phyloP scores from a whole-genome alignment of 2,888 invertebrate species.

The Zeuzera pyrina region DNA sequence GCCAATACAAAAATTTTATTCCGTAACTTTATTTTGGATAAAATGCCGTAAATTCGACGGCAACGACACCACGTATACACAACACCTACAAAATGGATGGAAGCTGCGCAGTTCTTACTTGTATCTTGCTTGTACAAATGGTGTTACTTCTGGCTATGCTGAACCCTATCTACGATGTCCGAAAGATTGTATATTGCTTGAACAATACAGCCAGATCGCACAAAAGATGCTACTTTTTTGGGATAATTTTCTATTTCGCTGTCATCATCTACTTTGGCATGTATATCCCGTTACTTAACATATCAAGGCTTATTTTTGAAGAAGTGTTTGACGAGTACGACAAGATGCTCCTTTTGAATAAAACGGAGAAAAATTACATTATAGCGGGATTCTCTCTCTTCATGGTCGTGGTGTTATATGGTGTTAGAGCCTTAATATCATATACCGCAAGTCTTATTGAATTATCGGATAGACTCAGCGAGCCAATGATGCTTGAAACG shows the following conservation, averaged over 20 bases:
- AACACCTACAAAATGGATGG: slow-evolving; percentile 35
- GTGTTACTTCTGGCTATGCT: slow-evolving; percentile 37
- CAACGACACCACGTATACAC: too few species aligned
- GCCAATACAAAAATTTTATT: too few species aligned
- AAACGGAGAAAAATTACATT: slow-evolving; percentile 47
- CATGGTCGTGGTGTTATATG: slow-evolving; percentile 41
- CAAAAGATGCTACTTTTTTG: slow-evolving; percentile 22
- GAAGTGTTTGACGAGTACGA: slow-evolving; percentile 27
- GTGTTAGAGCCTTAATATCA: slow-evolving; percentile 32
- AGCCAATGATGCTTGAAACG: slow-evolving; percentile 13
- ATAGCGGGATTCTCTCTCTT: slow-evolving; percentile 56
- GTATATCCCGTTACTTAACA: slow-evolving; percentile 37
- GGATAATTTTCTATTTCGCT: slow-evolving; percentile 29
- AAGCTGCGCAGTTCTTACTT: slow-evolving; percentile 31
- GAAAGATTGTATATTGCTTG: slow-evolving; percentile 29
- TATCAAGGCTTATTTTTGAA: slow-evolving; percentile 31
- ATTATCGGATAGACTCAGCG: slow-evolving; percentile 21
- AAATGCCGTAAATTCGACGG: neutral
- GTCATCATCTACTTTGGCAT: slow-evolving; percentile 46
- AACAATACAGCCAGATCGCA: slow-evolving; percentile 21
- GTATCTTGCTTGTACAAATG: slow-evolving; percentile 47
- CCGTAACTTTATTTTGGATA: too few species aligned
- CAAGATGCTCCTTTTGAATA: slow-evolving; percentile 31
- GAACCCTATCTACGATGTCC: slow-evolving; percentile 46
- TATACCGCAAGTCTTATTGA: slow-evolving; percentile 37